These are phyloP conservation scores for Drosophila kurseongensis DNA, from an alignment of 1,140 invertebrate genomes.

Conservation along the genomic window DNA sequence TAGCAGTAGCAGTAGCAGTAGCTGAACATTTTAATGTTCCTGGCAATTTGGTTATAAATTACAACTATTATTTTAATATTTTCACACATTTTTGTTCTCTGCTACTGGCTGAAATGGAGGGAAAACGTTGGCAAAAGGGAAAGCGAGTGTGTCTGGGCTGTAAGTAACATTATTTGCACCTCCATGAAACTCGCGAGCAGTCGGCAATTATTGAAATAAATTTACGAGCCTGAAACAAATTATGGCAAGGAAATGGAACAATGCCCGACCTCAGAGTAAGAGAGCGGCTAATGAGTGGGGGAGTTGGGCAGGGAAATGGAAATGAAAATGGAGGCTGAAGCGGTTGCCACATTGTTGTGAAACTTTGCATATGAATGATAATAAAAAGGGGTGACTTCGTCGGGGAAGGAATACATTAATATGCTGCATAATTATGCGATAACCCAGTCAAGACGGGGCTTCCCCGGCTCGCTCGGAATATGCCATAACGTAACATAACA, in stretches of 20 bases:
- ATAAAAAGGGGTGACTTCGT: conserved; percentile 31
- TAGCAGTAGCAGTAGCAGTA: conserved; percentile 20
- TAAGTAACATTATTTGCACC: conserved; percentile 58
- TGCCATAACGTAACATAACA: conserved; percentile 72
- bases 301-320: conserved; percentile 28
- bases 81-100: conserved; percentile 54
- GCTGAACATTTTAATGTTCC: conserved; percentile 52
- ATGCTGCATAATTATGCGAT: conserved; percentile 82
- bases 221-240: conserved; percentile 61
- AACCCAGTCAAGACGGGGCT: conserved; percentile 32
- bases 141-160: conserved; percentile 44
- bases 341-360: conserved; percentile 51
- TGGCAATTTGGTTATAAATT: conserved; percentile 68
- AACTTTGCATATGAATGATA: conserved; percentile 73
- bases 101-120: conserved; percentile 9
- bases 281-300: conserved; percentile 56
- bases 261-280: conserved; percentile 18
- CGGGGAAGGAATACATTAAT: conserved; percentile 68
- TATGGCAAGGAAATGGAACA: conserved; percentile 52
- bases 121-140: conserved; percentile 17
- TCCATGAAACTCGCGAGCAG: conserved; percentile 51
- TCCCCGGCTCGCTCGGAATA: conserved; percentile 21
- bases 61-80: conserved; percentile 71
- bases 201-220: conserved; percentile 66
- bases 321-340: conserved; percentile 5